Evolutionary conservation across 1,140 invertebrate genomes (phyloP).

Genomic region (Antheraea pernyi): DNA sequence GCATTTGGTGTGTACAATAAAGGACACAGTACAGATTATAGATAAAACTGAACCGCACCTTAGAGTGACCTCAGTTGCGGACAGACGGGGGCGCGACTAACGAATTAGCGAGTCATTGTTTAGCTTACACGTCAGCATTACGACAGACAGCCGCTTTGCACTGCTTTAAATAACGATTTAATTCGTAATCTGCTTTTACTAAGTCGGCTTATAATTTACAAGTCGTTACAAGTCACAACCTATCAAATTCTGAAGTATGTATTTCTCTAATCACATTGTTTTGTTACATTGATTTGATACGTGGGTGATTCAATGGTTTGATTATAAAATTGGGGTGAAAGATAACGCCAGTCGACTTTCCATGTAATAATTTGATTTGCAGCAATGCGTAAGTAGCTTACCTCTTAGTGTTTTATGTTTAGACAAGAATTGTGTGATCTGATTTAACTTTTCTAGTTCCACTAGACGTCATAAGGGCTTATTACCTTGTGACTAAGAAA

Average conservation of each 20-base stretch:
- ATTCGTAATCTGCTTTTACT: conserved; percentile 4
- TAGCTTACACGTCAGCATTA: conserved; percentile 69
- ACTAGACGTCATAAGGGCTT: no score
- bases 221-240: conserved; percentile 11
- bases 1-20: not conserved
- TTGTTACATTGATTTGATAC: no score
- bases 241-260: conserved; percentile 12
- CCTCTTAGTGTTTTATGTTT: no score
- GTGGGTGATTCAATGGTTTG: no score
- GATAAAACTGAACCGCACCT: conserved; percentile 47
- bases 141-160: conserved; percentile 22
- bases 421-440: no score
- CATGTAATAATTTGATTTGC: no score
- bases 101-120: conserved; percentile 72
- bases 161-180: conserved; percentile 36
- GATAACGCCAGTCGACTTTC: no score
- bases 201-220: conserved; percentile 4
- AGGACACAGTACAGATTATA: conserved; percentile 5
- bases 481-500: no score
- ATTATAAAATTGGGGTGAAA: no score
- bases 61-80: conserved; percentile 49
- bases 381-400: no score
- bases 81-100: conserved; percentile 32
- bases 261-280: no score
- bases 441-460: no score